Evolutionary conservation across 2,797 vertebrate species (phyloP), one percentile per base, ranked within the genome.

Genomic region (Alca torda): DNA sequence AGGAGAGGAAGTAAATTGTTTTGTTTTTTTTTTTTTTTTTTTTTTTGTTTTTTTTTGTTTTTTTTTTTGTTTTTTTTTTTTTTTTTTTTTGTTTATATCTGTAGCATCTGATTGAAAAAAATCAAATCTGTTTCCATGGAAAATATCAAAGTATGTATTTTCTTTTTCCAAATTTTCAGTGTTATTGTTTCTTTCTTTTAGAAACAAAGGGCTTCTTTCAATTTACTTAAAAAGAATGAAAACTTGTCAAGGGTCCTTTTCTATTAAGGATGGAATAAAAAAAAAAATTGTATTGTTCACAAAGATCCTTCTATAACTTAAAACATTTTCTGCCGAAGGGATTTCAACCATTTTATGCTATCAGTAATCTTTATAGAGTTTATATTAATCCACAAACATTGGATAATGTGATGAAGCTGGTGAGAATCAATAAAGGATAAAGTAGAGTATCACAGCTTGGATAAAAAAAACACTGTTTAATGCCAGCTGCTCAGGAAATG

Each of bases 361-460:
- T 65, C 89, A 69, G 63, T 87, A 93, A 89, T 94, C 87, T 97
- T 96, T 79, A 83, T 19, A 54, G 90, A 78, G 89, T 96, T 97
- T 96, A 89, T 50, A 89, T 95, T 95, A 95, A 93, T 94, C 94
- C 89, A 93, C 84, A 93, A 95, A 96, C 96, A 82, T 96, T 92
- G 76, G 95, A 63, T 85, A 89, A 93, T 87, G 61, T 93, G 93
- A 94, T 96, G 94, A 91, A 97, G 84, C 81, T 95, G 95, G 96
- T 97, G 94, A 97, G 93, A 96, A 94, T 93, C 95, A 93, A 97
- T 92, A 97, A 95, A 96, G 95, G 96, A 94, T 96, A 96, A 94
- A 93, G 90, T 54, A 75, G 78, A 91, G 79, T 69, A 94, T 93
- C 21, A 15, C 82, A 94, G 87, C 65, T 69, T 87, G 95, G 89